Evolutionary conservation across 1,140 invertebrate species (phyloP), one percentile per base, ranked within the genome.

Genomic region (Bombus ignitus): DNA sequence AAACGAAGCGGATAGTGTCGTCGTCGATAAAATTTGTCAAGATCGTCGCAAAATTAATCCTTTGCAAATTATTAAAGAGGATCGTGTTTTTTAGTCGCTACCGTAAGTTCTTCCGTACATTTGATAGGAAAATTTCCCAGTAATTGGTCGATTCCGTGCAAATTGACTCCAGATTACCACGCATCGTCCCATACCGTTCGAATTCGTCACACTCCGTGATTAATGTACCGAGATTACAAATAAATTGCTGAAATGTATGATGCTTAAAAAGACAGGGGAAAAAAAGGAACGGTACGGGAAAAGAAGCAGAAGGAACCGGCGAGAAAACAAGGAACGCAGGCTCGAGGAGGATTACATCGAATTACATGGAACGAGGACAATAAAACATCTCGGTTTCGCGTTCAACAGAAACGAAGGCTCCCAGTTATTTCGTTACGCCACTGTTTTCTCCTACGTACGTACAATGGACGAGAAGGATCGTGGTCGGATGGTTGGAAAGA

Each of bases 351-450:
- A 71, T 85, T 62, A 65, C 77, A 32, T 81, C 83, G 83, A 81
- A 72, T 81, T 73, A 77, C 66, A 37, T 18, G 77, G 66, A 85
- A 81, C 53, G 57, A 53, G 71, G 53, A 37, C 76, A 47, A 71
- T 72, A 39, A 73, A 80, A 81, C 42, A 80, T 71, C 68, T 85
- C 32, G 39, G 83, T 73, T 80, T 85, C 70, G 57, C 47, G 83
- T 53, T 78, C 75, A 84, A 84, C 47, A 71, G 74, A 81, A 86
- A 88, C 76, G 70, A 88, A 82, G 78, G 75, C 78, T 59, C 73
- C 59, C 76, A 59, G 84, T 86, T 83, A 88, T 78, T 88, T 77
- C 68, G 83, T 57, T 90, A 83, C 87, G 84, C 79, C 85, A 85
- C 83, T 62, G 81, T 88, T 88, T 83, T 88, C 89, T 85, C 72